phyloP scores from a whole-genome alignment of 2,888 invertebrate genomes.

The Disparrhopalites patrizii region DNA sequence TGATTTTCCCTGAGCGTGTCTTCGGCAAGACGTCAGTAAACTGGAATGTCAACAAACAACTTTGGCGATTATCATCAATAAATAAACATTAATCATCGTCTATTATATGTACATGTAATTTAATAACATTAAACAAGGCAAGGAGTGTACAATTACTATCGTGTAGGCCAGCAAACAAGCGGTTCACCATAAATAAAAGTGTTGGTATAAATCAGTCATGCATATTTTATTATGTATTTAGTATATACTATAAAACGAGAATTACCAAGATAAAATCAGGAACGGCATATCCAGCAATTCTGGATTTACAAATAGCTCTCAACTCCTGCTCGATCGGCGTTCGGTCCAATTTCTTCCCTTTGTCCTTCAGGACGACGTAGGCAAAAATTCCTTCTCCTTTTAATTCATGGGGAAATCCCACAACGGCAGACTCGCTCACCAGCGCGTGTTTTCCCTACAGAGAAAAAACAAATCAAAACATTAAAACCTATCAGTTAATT shows the following conservation, averaged over 20 bases:
- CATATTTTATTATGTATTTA: not conserved
- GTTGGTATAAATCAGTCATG: no score
- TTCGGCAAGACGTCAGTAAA: constrained; percentile 51
- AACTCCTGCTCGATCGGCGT: constrained; percentile 42
- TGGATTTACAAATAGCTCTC: constrained; percentile 50
- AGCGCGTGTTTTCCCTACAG: constrained; percentile 43
- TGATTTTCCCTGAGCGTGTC: constrained; percentile 53
- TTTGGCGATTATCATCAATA: not conserved
- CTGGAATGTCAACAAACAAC: constrained; percentile 18
- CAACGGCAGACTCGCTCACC: constrained; percentile 56
- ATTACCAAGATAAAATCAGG: constrained; percentile 54
- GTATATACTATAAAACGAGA: not conserved
- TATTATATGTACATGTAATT: no score
- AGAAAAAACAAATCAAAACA: not conserved
- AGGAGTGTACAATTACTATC: no score
- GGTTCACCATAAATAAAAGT: no score
- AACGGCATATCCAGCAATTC: constrained; percentile 54
- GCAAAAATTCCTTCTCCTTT: constrained; percentile 58
- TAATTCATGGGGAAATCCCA: constrained; percentile 55
- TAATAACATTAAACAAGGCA: no score
- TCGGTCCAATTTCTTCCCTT: constrained; percentile 31
- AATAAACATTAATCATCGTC: not conserved
- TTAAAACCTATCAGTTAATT: not conserved
- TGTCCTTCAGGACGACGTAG: constrained; percentile 51
- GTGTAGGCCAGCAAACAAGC: no score